Evolutionary conservation across 1,140 invertebrate genomes (phyloP).

Genomic region (Drosophila erecta): DNA sequence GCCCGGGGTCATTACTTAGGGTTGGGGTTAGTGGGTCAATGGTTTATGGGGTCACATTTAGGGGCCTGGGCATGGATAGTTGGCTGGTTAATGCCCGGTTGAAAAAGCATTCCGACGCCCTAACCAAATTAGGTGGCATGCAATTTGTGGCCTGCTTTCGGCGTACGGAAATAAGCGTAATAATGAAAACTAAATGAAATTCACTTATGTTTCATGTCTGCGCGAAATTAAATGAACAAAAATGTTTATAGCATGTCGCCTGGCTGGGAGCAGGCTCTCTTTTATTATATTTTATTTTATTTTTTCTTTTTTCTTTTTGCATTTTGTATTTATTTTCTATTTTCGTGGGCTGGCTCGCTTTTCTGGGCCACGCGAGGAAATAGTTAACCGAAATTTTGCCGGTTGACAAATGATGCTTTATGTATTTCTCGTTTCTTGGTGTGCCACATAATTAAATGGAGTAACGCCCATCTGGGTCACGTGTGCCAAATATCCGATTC

Average conservation of each 20-base stretch:
- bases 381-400: conserved; percentile 57
- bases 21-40: conserved; percentile 79
- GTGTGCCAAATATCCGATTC: conserved; percentile 48
- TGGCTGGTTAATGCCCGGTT: conserved; percentile 54
- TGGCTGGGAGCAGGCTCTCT: conserved; percentile 13
- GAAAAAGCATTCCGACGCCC: conserved; percentile 37
- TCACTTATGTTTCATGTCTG: conserved; percentile 79
- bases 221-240: conserved; percentile 75
- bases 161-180: conserved; percentile 50
- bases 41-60: conserved; percentile 73
- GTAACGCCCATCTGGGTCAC: conserved; percentile 48
- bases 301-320: conserved; percentile 28
- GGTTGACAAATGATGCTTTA: conserved; percentile 72
- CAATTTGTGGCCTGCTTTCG: conserved; percentile 63
- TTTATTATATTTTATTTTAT: conserved; percentile 38
- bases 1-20: conserved; percentile 74
- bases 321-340: conserved; percentile 55
- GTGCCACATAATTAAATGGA: conserved; percentile 67
- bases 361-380: conserved; percentile 72
- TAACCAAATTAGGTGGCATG: conserved; percentile 71
- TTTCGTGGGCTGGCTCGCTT: conserved; percentile 60
- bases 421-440: conserved; percentile 42
- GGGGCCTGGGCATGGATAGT: conserved; percentile 27
- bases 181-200: conserved; percentile 81
- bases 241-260: conserved; percentile 72